These are phyloP conservation scores for Raja brachyura DNA, from an alignment of 2,113 vertebrate species.

Conservation along the genomic window DNA sequence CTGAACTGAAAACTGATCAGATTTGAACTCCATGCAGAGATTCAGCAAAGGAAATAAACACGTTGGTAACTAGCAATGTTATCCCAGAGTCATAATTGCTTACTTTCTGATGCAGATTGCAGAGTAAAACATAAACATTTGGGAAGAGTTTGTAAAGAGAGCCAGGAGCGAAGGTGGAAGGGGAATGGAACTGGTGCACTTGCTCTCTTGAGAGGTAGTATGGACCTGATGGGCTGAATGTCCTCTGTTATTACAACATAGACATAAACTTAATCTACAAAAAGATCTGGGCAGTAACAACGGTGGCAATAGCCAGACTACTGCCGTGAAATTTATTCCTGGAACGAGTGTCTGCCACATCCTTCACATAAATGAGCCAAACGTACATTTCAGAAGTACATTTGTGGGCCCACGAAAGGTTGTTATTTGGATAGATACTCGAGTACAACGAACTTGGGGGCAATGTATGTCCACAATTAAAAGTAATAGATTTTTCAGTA, in stretches of 20 bases:
- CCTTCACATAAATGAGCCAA: background rate
- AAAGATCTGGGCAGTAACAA: background rate
- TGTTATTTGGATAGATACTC: background rate
- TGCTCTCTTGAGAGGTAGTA: too few relatives aligned
- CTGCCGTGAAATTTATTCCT: too few relatives aligned
- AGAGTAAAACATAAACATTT: background rate
- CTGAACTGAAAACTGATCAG: background rate
- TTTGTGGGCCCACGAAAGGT: background rate
- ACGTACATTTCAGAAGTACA: background rate
- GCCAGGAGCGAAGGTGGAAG: too few relatives aligned
- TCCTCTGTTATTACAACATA: too few relatives aligned
- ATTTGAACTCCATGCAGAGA: background rate
- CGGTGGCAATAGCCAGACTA: background rate
- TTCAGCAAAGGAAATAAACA: background rate
- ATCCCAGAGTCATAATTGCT: background rate
- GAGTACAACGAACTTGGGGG: background rate
- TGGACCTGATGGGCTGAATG: too few relatives aligned
- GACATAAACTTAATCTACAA: background rate
- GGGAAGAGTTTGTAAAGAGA: background rate
- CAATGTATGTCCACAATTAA: background rate
- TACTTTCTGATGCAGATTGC: background rate
- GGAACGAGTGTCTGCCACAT: too few relatives aligned
- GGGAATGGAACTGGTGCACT: too few relatives aligned
- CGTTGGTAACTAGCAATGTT: background rate
- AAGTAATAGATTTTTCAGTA: background rate